phyloP scores from a whole-genome alignment of 2,888 invertebrate species.

The Vannuccia rotundouncinata region DNA sequence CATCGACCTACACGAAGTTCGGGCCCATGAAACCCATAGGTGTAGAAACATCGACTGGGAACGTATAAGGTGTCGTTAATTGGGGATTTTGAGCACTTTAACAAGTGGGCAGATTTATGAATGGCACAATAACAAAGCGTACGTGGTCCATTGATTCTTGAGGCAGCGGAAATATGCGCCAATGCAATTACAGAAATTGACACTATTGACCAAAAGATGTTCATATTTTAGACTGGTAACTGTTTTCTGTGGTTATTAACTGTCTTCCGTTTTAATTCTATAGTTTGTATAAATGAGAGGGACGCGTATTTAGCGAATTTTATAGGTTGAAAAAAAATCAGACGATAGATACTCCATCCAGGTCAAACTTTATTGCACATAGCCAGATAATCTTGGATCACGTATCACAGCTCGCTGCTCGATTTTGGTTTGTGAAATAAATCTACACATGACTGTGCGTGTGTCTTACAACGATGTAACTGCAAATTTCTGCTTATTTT shows the following conservation, averaged over 20 bases:
- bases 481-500: background rate
- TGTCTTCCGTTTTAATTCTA: background rate
- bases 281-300: background rate
- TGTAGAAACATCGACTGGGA: background rate
- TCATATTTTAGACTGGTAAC: background rate
- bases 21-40: background rate
- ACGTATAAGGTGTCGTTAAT: background rate
- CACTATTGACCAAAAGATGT: background rate
- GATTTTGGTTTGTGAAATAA: background rate
- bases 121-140: background rate
- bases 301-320: background rate
- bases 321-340: too few relatives aligned
- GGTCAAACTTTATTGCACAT: background rate
- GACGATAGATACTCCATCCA: too few relatives aligned
- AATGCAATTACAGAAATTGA: background rate
- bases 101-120: background rate
- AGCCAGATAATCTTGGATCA: background rate
- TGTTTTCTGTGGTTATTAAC: background rate
- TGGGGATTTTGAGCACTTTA: background rate
- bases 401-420: background rate
- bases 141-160: background rate
- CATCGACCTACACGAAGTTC: conserved; percentile 14
- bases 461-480: background rate
- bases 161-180: background rate
- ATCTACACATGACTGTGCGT: background rate